A percentile compares a stretch with the other conserved stretches of the same genome.
Evolutionary conservation across 2,888 invertebrate genomes (phyloP).

Genomic region (Callyntrura sp.): DNA sequence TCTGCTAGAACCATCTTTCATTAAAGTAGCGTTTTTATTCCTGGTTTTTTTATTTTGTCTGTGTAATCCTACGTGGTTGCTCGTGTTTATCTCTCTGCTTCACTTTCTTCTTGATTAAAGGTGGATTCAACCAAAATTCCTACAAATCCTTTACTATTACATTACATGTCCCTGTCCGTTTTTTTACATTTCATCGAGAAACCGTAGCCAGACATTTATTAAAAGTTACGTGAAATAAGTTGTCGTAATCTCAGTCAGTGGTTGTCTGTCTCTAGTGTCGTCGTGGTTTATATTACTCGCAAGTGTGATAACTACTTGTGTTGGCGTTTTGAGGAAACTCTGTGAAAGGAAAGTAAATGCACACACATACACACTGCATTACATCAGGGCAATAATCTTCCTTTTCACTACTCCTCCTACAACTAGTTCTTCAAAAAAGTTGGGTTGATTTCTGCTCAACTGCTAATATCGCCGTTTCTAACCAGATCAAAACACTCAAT

Average conservation of each 20-base stretch:
- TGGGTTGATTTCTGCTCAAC: too few relatives aligned
- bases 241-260: slow-evolving; percentile 14
- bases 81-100: slow-evolving; percentile 29
- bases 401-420: too few relatives aligned
- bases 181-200: background rate
- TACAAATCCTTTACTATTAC: background rate
- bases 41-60: slow-evolving; percentile 43
- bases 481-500: too few relatives aligned
- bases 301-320: background rate
- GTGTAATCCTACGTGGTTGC: slow-evolving; percentile 18
- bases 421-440: too few relatives aligned
- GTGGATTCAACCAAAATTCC: background rate
- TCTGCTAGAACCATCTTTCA: slow-evolving; percentile 43
- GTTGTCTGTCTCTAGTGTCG: background rate
- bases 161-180: background rate
- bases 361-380: too few relatives aligned
- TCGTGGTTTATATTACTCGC: background rate
- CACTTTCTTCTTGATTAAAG: slow-evolving; percentile 62
- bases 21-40: slow-evolving; percentile 27
- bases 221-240: slow-evolving; percentile 19
- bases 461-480: too few relatives aligned
- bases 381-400: too few relatives aligned
- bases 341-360: too few relatives aligned
- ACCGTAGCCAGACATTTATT: slow-evolving; percentile 7
- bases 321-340: too few relatives aligned